phyloP scores from a whole-genome alignment of 2,797 vertebrate genomes.

The Atherinosoma microstoma region DNA sequence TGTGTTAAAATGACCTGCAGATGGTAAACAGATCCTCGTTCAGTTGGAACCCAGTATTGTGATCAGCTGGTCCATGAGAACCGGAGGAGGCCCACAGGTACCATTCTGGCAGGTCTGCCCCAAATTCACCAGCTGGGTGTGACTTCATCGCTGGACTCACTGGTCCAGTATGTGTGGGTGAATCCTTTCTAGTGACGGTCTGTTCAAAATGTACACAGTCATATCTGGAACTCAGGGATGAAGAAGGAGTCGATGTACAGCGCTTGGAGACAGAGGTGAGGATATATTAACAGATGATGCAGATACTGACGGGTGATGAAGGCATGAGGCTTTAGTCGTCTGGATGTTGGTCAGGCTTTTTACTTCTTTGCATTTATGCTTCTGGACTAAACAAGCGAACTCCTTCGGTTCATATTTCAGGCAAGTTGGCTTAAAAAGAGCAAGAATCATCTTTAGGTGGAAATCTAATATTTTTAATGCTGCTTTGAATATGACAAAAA shows the following conservation, averaged over 20 bases:
- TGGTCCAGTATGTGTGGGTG: conserved; percentile 30
- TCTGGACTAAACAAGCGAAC: conserved; percentile 10
- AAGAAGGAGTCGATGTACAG: conserved; percentile 47
- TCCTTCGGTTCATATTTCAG: conserved; percentile 11
- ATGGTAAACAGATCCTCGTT: conserved; percentile 30
- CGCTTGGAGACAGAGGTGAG: conserved; percentile 48
- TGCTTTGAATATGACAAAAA: background rate
- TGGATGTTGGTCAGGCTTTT: background rate
- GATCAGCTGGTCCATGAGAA: conserved; percentile 58
- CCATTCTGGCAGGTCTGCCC: conserved; percentile 75
- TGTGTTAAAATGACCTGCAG: conserved; percentile 20
- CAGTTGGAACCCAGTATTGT: conserved; percentile 5
- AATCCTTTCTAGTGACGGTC: conserved; percentile 33
- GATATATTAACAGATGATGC: background rate
- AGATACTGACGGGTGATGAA: background rate
- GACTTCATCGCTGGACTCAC: conserved; percentile 73
- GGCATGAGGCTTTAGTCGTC: background rate
- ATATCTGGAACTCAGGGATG: conserved; percentile 61
- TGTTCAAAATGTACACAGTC: conserved; percentile 27
- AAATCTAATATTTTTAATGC: background rate
- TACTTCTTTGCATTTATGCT: background rate
- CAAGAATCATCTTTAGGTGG: background rate
- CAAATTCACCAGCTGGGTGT: conserved; percentile 83
- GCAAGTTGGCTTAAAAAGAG: conserved; percentile 15
- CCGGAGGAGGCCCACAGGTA: conserved; percentile 35